These are phyloP conservation scores for Drosophila murphyi DNA, from an alignment of 1,140 invertebrate species.

Conservation along the genomic window DNA sequence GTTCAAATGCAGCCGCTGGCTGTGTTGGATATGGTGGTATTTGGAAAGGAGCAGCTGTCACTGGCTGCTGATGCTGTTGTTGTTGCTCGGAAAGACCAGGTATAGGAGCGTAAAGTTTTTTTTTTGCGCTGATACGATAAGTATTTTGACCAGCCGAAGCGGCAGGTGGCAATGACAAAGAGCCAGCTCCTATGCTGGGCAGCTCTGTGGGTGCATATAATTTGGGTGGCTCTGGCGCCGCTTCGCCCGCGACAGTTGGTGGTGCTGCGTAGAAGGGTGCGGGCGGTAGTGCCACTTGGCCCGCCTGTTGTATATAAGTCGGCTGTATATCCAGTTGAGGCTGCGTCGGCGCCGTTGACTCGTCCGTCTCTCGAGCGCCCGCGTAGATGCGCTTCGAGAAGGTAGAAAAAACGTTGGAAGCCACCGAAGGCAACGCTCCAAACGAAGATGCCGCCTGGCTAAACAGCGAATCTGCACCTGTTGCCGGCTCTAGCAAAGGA, in stretches of 20 bases:
- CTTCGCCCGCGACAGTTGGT: constrained; percentile 31
- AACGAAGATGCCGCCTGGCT: constrained; percentile 86
- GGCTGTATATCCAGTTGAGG: constrained; percentile 76
- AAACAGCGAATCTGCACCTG: constrained; percentile 77
- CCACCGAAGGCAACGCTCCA: constrained; percentile 86
- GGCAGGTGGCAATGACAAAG: constrained; percentile 44
- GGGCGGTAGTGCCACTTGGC: constrained; percentile 31
- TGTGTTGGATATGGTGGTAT: constrained; percentile 60
- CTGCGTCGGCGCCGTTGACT: constrained; percentile 45
- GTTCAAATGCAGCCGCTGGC: constrained; percentile 14
- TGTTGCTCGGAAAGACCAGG: constrained; percentile 85
- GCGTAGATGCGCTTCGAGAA: constrained; percentile 85
- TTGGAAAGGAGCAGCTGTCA: constrained; percentile 42
- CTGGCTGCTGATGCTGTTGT: constrained; percentile 16
- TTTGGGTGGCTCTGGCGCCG: constrained; percentile 70
- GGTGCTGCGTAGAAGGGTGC: constrained; percentile 64
- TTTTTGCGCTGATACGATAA: constrained; percentile 86
- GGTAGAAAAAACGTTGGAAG: constrained; percentile 86
- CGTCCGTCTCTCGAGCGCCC: constrained; percentile 47
- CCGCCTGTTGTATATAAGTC: constrained; percentile 68
- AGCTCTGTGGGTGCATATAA: constrained; percentile 79
- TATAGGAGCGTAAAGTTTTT: constrained; percentile 87
- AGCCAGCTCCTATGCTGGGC: constrained; percentile 34
- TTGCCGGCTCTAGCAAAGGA: constrained; percentile 67
- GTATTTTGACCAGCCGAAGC: constrained; percentile 82